These are phyloP conservation scores for Triplophysa tibetana DNA, from an alignment of 2,113 vertebrate genomes.

Conservation along the genomic window DNA sequence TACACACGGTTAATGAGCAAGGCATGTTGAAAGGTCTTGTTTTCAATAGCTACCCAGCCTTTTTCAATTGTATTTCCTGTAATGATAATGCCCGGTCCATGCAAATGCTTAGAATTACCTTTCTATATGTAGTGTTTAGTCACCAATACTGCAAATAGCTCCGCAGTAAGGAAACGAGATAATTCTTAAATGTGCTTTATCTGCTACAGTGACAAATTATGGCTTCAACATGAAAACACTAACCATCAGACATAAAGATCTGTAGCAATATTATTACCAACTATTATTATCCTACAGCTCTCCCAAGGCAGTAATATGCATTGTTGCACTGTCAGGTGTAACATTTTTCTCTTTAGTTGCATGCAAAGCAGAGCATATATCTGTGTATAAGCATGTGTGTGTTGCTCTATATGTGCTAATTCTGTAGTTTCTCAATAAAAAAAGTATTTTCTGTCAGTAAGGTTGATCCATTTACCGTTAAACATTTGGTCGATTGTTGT, in stretches of 20 bases:
- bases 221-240: conserved; percentile 6
- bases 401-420: too few relatives aligned
- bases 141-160: neutral
- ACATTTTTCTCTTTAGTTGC: neutral
- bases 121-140: conserved; percentile 32
- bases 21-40: conserved; percentile 33
- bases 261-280: conserved; percentile 15
- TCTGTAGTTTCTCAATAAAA: too few relatives aligned
- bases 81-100: conserved; percentile 24
- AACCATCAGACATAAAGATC: conserved; percentile 6
- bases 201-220: neutral
- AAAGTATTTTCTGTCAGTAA: too few relatives aligned
- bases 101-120: conserved; percentile 15
- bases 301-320: neutral
- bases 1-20: conserved; percentile 23
- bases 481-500: too few relatives aligned
- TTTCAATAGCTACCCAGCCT: conserved; percentile 24
- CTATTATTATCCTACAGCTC: neutral
- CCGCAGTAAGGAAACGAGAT: neutral
- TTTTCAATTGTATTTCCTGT: conserved; percentile 33
- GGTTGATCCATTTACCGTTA: too few relatives aligned
- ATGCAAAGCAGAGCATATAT: neutral
- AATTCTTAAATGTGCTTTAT: neutral
- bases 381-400: conserved; percentile 4
- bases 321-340: conserved; percentile 3